A percentile compares a stretch with the other conserved stretches of the same genome.
Conservation (phyloP, 2,797 vertebrate species). For the Atherinosoma microstoma region DNA sequence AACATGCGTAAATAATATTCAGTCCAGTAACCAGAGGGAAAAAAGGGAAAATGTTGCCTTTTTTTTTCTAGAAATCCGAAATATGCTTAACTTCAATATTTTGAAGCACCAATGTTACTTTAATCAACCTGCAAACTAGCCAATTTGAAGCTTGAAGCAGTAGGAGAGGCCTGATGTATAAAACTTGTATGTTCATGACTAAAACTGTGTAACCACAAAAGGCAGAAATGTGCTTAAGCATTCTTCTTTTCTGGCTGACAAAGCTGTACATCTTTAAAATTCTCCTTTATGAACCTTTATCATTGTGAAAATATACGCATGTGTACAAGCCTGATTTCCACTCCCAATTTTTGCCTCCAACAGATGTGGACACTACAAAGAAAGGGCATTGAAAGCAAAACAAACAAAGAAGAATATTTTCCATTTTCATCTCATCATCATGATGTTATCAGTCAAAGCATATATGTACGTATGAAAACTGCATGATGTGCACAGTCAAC, state of each 20-base stretch:
- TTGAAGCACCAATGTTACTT: neutral
- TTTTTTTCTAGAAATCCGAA: neutral
- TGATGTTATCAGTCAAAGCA: neutral
- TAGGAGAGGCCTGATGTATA: neutral
- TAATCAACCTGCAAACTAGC: neutral
- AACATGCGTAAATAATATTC: neutral
- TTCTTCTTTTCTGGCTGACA: neutral
- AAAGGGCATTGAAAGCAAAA: neutral
- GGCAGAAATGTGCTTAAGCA: neutral
- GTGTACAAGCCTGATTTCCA: neutral
- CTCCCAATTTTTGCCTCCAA: neutral
- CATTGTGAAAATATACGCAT: neutral
- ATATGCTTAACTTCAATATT: neutral
- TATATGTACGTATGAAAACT: too few relatives aligned
- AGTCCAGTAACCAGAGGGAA: neutral
- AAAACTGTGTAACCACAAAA: neutral
- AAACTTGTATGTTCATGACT: neutral
- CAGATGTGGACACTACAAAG: neutral
- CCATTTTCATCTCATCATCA: neutral
- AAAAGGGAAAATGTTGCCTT: neutral
- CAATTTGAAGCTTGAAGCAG: neutral
- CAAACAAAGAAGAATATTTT: neutral
- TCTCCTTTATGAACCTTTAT: neutral
- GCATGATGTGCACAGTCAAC: neutral
- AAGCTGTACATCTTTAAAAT: too few relatives aligned